Base-by-base conservation (phyloP, 1,140 invertebrate species). In the Ceratina australensis region DNA sequence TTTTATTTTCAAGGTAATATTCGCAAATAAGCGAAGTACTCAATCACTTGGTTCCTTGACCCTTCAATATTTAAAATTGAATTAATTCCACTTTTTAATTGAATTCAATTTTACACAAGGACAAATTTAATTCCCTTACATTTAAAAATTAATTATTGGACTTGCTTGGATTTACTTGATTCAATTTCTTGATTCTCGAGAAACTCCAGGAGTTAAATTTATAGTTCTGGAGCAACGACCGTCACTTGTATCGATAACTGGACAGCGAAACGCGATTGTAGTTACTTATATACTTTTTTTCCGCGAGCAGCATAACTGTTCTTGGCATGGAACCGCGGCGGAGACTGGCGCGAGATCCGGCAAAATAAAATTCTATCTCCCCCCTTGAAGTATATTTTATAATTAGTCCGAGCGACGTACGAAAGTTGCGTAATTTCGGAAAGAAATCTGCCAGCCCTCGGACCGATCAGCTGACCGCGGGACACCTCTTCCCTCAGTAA, bases 361-460 rank as follows among this genome's bases (percentile, higher is more conserved):
- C 79, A 72, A 78, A 64, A 65, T 72, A 66, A 66, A 87, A 82
- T 76, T 67, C 81, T 69, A 72, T 72, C 78, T 73, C 69, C 59
- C 66, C 50, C 24, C 18, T 61, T 18, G 10, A 1, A 3, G 68
- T 79, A 86, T 86, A 87, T 84, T 82, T 89, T 89, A 89, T 89
- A 84, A 88, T 89, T 89, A 89, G 87, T 80, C 74, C 20, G 26
- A 80, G 83, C 82, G 64, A 61, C 66, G 80, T 63, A 49, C 68
- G 33, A 42, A 81, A 80, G 78, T 90, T 90, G 87, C 88, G 88
- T 84, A 89, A 89, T 88, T 87, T 75, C 72, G 72, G 73, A 75
- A 76, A 82, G 78, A 87, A 88, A 88, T 82, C 77, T 59, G 72
- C 71, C 81, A 42, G 74, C 54, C 60, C 69, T 72, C 59, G 60